phyloP scores from a whole-genome alignment of 2,888 invertebrate species.

The Trimorus sp. region DNA sequence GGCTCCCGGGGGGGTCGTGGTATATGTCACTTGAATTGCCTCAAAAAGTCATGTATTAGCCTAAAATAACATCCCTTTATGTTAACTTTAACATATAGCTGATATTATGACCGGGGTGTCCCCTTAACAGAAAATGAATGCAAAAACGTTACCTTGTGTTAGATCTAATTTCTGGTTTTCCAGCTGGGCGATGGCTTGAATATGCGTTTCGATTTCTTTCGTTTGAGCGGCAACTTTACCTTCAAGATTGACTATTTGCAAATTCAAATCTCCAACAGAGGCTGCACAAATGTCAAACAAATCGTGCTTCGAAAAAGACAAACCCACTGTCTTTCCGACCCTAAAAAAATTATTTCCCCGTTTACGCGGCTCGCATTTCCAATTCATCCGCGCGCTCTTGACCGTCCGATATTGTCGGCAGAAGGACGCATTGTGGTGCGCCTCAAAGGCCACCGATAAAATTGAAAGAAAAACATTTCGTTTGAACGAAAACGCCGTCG shows the following conservation, averaged over 20 bases:
- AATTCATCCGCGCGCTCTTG: slow-evolving; percentile 25
- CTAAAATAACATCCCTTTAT: too few relatives aligned
- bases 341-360: background rate
- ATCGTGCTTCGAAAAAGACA: too few relatives aligned
- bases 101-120: too few relatives aligned
- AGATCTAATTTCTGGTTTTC: slow-evolving; percentile 87
- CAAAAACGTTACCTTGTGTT: slow-evolving; percentile 83
- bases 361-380: slow-evolving; percentile 11
- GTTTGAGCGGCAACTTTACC: slow-evolving; percentile 76
- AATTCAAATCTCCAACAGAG: slow-evolving; percentile 78
- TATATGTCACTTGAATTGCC: too few relatives aligned
- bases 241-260: slow-evolving; percentile 77
- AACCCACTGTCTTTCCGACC: too few relatives aligned
- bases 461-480: slow-evolving; percentile 3
- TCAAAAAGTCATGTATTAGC: too few relatives aligned
- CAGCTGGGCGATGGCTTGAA: slow-evolving; percentile 84
- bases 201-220: slow-evolving; percentile 82
- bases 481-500: background rate
- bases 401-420: slow-evolving; percentile 32
- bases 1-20: too few relatives aligned
- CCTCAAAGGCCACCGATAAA: slow-evolving; percentile 15
- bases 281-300: slow-evolving; percentile 78
- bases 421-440: slow-evolving; percentile 27
- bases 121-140: too few relatives aligned
- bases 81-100: too few relatives aligned